Evolutionary conservation across 1,140 invertebrate genomes (phyloP).

Genomic region (Drosophila simulans): DNA sequence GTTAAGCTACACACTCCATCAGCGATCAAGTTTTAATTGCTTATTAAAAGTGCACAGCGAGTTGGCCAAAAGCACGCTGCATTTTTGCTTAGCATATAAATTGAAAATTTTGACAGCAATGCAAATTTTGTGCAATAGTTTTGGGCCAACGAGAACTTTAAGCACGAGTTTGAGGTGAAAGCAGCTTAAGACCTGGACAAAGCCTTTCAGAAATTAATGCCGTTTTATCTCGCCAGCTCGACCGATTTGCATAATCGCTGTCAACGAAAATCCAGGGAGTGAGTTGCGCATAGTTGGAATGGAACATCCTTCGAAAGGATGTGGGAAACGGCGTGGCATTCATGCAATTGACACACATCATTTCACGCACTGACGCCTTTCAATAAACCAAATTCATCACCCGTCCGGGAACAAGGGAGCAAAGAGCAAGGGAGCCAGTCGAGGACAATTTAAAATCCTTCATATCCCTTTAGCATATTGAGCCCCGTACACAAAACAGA

Average conservation of each 20-base stretch:
- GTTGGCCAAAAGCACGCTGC: constrained; percentile 9
- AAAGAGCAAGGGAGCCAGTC: constrained; percentile 37
- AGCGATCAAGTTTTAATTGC: constrained; percentile 64
- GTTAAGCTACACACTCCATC: constrained; percentile 14
- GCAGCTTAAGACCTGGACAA: constrained; percentile 51
- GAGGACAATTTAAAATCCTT: constrained; percentile 80
- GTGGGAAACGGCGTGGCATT: constrained; percentile 31
- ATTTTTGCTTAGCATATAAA: constrained; percentile 65
- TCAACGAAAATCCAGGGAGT: constrained; percentile 47
- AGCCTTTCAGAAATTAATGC: constrained; percentile 57
- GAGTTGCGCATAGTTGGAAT: not conserved
- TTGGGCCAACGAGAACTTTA: constrained; percentile 32
- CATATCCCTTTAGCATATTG: constrained; percentile 71
- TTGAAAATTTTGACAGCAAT: constrained; percentile 62
- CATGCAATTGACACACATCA: constrained; percentile 85
- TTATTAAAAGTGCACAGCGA: constrained; percentile 56
- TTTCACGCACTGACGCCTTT: constrained; percentile 85
- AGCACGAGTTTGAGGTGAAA: constrained; percentile 10
- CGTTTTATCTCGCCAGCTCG: constrained; percentile 41
- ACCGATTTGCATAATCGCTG: constrained; percentile 79
- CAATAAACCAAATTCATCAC: constrained; percentile 84
- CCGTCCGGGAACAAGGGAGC: constrained; percentile 43
- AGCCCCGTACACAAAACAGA: constrained; percentile 68
- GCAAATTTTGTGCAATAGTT: constrained; percentile 49
- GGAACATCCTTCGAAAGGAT: not conserved